Base-by-base conservation (phyloP, 1,140 invertebrate species). In the Hesperophylax magnus region DNA sequence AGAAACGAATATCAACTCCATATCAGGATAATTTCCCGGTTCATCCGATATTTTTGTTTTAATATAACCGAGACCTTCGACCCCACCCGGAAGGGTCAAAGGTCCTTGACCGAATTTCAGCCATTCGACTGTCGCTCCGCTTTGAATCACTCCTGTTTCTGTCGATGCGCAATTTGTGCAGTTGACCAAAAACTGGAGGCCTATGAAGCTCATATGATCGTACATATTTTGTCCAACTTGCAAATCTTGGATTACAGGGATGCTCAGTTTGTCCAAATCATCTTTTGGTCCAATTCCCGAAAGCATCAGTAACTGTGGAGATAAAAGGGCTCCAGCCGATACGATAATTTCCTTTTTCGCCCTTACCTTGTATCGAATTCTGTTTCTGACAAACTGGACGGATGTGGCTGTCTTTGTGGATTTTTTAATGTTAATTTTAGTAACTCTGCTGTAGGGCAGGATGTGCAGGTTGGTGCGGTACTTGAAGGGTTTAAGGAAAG, bases 241-340 rank as follows among this genome's bases (percentile, higher is more conserved):
- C n/a, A 93, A 86, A 63, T 94, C 91, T 82, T 93, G 86, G 0
- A 95, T 85, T 0, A 93, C 85, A 0, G 91, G 87, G 9, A 96
- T 93, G 0, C 92, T 92, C 2, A 95, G 85, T 52, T 92, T 89
- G 20, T 92, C 86, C 0, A 97, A 81, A 79, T 91, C 87, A 20
- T 90, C 85, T 79, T 87, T 91, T 14, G 94, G 93, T 0, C 95
- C 95, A 4, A 96, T 90, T 0, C 95, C 95, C 1, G 93, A 94
- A 0, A 96, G 87, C 92, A 95, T 94, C 14, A 96, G 87, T 2
- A 96, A 82, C 85, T 96, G 94, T 0, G 95, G 93, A 0, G 94
- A 93, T 84, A 94, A 93, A 56, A 96, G 92, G 1, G 94, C 88
- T 0, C 95, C 95, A 7, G 93, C 93, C 56, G 93, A 92, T 11